Percentiles rank a stretch among this genome's conserved stretches.
phyloP scores from a whole-genome alignment of 1,140 invertebrate species.

The Magallana gigas region DNA sequence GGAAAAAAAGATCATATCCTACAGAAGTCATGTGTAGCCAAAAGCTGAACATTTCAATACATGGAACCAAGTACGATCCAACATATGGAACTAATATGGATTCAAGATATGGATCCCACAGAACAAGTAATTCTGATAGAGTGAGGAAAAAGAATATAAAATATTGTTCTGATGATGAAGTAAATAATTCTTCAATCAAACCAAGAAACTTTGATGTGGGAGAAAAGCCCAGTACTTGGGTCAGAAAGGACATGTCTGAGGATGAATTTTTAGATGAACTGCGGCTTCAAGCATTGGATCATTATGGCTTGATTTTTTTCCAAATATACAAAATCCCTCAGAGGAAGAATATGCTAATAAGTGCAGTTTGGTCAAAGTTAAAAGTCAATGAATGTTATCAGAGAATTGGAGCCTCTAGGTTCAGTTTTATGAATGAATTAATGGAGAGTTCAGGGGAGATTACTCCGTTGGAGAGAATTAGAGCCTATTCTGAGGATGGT shows the following conservation, averaged over 20 bases:
- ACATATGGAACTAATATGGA: too few relatives aligned
- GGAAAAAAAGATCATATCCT: conserved; percentile 11
- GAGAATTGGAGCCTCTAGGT: conserved; percentile 60
- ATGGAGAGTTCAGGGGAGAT: conserved; percentile 56
- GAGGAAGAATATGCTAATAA: conserved; percentile 56
- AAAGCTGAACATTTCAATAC: too few relatives aligned
- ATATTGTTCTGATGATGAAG: conserved; percentile 37
- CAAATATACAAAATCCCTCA: conserved; percentile 59
- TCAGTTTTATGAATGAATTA: conserved; percentile 67
- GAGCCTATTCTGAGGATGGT: conserved; percentile 63
- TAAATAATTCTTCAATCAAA: not conserved
- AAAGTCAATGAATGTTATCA: conserved; percentile 57
- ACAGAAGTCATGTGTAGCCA: too few relatives aligned
- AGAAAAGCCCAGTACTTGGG: not conserved
- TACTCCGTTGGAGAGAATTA: conserved; percentile 53
- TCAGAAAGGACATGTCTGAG: conserved; percentile 57
- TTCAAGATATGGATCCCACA: too few relatives aligned
- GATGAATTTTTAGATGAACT: conserved; percentile 66
- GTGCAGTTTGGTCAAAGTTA: conserved; percentile 57
- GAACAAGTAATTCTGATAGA: conserved; percentile 43
- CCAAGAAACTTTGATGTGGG: not conserved
- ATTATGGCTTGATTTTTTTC: conserved; percentile 52
- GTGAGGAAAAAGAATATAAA: not conserved
- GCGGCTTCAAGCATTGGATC: conserved; percentile 45
- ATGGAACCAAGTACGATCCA: too few relatives aligned